phyloP scores from a whole-genome alignment of 2,888 invertebrate genomes.

The Epirrita christyi region DNA sequence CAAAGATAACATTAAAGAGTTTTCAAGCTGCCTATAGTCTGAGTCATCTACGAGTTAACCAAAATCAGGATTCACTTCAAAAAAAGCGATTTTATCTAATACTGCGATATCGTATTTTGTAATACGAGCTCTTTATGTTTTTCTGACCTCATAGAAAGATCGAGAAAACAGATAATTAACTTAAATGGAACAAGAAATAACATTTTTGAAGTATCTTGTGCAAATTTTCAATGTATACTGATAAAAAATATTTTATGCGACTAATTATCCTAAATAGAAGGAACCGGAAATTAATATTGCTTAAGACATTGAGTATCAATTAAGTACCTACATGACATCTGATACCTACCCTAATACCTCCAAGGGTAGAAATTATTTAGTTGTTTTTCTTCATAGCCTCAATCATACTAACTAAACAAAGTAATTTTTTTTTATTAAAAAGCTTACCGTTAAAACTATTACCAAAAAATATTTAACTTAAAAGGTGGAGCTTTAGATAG shows the following conservation, averaged over 20 bases:
- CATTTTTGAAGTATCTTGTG: no score
- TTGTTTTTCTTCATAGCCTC: neutral
- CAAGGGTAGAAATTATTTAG: no score
- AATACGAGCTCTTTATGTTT: conserved; percentile 57
- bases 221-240: no score
- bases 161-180: conserved; percentile 19
- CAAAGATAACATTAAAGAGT: conserved; percentile 15
- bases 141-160: conserved; percentile 15
- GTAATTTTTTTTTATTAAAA: conserved; percentile 47
- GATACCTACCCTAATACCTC: no score
- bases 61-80: conserved; percentile 10
- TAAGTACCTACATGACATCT: no score
- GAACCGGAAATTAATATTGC: no score
- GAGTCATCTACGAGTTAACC: conserved; percentile 31
- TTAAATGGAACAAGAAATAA: conserved; percentile 13
- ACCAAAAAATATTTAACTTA: conserved; percentile 64
- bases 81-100: conserved; percentile 47
- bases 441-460: conserved; percentile 46
- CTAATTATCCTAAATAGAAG: no score
- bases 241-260: no score
- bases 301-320: no score
- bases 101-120: conserved; percentile 61
- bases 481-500: conserved; percentile 63
- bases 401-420: neutral
- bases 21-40: conserved; percentile 4